A percentile compares a stretch with the other conserved stretches of the same genome.
phyloP scores from a whole-genome alignment of 2,888 invertebrate species.

The Nemapogon koenigi region DNA sequence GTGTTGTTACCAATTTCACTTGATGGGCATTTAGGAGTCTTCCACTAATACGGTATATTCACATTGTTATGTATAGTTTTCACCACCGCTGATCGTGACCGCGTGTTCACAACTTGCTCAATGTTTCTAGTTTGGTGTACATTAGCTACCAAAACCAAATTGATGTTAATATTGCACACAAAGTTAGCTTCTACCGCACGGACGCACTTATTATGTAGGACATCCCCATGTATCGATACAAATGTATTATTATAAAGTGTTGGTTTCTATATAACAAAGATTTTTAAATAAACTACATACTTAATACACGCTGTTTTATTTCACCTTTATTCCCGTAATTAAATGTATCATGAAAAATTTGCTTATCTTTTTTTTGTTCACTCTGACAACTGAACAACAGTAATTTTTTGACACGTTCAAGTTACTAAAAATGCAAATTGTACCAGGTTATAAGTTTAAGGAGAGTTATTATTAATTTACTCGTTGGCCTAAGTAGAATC shows the following conservation, averaged over 20 bases:
- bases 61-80: conserved; percentile 52
- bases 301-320: conserved; percentile 50
- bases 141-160: conserved; percentile 15
- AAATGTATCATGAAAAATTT: too few relatives aligned
- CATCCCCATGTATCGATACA: conserved; percentile 10
- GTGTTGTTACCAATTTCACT: conserved; percentile 40
- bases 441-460: too few relatives aligned
- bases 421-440: too few relatives aligned
- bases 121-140: conserved; percentile 53
- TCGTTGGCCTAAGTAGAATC: too few relatives aligned
- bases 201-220: conserved; percentile 10
- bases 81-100: conserved; percentile 15
- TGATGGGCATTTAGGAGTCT: conserved; percentile 46
- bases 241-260: conserved; percentile 53
- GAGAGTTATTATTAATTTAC: too few relatives aligned
- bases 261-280: conserved; percentile 64
- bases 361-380: too few relatives aligned
- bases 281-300: conserved; percentile 60
- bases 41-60: conserved; percentile 27
- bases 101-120: conserved; percentile 34
- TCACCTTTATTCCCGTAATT: too few relatives aligned
- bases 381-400: too few relatives aligned
- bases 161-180: background rate
- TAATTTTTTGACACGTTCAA: too few relatives aligned
- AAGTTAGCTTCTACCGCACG: background rate